These are phyloP conservation scores for Melanaphis sacchari DNA, from an alignment of 1,140 invertebrate species.

Conservation along the genomic window DNA sequence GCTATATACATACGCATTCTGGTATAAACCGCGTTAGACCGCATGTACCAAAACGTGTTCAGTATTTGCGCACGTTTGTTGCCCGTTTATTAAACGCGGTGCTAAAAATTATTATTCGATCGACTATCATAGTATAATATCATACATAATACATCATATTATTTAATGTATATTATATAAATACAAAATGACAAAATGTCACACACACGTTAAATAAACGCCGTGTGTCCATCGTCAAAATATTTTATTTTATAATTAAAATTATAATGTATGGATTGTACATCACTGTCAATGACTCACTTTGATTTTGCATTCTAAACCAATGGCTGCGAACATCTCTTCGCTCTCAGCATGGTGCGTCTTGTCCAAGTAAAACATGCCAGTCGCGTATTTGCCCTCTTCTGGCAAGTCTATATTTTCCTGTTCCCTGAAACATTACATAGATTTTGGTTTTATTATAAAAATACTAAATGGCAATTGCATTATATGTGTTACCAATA, in stretches of 20 bases:
- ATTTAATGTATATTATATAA: not conserved
- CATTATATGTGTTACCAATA: too few relatives aligned
- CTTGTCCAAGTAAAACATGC: slow-evolving; percentile 92
- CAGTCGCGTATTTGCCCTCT: slow-evolving; percentile 91
- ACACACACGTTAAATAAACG: not conserved
- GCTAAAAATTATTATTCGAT: slow-evolving; percentile 47
- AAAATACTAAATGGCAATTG: not conserved
- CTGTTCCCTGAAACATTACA: slow-evolving; percentile 69
- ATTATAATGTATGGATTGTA: slow-evolving; percentile 58
- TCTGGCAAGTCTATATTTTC: slow-evolving; percentile 83
- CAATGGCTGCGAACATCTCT: slow-evolving; percentile 80
- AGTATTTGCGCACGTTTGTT: not conserved
- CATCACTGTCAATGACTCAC: slow-evolving; percentile 63
- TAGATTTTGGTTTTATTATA: not conserved
- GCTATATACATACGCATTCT: not conserved
- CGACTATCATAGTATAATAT: not conserved
- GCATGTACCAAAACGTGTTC: not conserved
- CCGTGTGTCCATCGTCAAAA: not conserved
- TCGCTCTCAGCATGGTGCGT: slow-evolving; percentile 82
- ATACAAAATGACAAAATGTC: not conserved
- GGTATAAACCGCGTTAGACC: not conserved
- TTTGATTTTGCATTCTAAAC: slow-evolving; percentile 79
- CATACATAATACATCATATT: not conserved
- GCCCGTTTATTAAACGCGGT: not conserved
- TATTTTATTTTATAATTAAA: not conserved